phyloP scores from a whole-genome alignment of 2,797 vertebrate species.

The Eleutherodactylus coqui region DNA sequence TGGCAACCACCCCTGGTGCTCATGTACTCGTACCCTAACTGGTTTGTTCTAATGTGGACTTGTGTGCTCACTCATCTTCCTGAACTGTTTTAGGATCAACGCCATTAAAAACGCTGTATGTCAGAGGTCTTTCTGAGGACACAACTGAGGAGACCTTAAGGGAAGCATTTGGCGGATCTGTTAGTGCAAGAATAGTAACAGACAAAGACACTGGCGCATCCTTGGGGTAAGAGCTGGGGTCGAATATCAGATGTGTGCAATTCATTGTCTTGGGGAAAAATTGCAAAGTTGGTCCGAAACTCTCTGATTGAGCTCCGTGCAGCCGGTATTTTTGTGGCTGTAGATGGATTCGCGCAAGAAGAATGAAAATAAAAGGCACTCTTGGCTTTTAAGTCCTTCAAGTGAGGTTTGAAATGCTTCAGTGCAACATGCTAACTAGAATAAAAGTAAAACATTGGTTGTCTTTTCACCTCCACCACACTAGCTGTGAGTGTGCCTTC shows the following conservation, averaged over 20 bases:
- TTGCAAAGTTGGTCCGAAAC: neutral
- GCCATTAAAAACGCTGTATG: conserved; percentile 93
- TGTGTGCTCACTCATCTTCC: neutral
- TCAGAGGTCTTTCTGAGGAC: conserved; percentile 94
- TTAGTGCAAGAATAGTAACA: conserved; percentile 89
- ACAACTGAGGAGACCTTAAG: conserved; percentile 89
- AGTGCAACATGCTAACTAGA: conserved; percentile 65
- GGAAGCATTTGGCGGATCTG: conserved; percentile 88
- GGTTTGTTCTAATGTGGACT: neutral
- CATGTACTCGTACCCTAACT: no score
- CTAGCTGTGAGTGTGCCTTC: no score
- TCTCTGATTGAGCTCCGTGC: conserved; percentile 89
- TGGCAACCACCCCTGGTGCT: no score
- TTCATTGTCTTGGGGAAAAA: neutral
- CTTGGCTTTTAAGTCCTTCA: no score
- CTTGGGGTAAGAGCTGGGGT: conserved; percentile 83
- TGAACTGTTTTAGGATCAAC: conserved; percentile 1
- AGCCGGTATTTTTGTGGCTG: conserved; percentile 77
- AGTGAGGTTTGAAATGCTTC: conserved; percentile 49
- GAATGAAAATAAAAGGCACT: conserved; percentile 77
- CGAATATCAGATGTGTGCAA: neutral
- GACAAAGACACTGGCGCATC: conserved; percentile 93
- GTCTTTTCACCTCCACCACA: no score
- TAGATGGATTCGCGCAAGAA: conserved; percentile 87
- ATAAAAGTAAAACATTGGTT: no score